Conservation (phyloP, 1,140 invertebrate species). For the Liolophura sinensis region DNA sequence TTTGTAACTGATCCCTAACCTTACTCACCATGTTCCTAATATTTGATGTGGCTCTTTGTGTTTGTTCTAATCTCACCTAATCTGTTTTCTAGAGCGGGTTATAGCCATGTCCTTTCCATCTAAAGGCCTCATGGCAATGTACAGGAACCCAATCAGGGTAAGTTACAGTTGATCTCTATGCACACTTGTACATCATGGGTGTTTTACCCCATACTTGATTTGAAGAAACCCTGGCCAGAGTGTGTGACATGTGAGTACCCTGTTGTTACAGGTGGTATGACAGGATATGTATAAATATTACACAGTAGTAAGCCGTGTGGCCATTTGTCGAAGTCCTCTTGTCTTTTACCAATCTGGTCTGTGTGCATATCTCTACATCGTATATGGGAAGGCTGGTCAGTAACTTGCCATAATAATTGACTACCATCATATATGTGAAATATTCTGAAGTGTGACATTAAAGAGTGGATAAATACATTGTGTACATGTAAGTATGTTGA, state of each 20-base stretch:
- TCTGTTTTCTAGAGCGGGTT: constrained; percentile 59
- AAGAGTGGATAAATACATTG: too few relatives aligned
- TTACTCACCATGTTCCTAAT: too few relatives aligned
- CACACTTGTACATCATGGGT: not conserved
- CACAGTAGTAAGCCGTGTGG: too few relatives aligned
- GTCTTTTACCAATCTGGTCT: not conserved
- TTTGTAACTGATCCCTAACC: too few relatives aligned
- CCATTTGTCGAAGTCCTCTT: not conserved
- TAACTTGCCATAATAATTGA: not conserved
- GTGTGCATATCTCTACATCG: not conserved
- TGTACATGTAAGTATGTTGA: too few relatives aligned
- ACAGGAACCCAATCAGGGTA: constrained; percentile 66
- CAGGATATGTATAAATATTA: too few relatives aligned
- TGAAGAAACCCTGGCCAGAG: not conserved
- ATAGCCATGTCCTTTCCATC: constrained; percentile 71
- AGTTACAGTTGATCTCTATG: constrained; percentile 18
- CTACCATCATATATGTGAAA: not conserved
- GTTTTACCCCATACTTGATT: not conserved
- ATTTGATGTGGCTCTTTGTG: too few relatives aligned
- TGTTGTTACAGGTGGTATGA: not conserved
- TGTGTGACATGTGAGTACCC: not conserved
- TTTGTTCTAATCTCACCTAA: not conserved
- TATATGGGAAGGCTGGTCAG: not conserved
- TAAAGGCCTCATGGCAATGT: constrained; percentile 63
- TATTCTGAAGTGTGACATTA: too few relatives aligned